Percentiles rank a stretch among this genome's conserved stretches.
Evolutionary conservation across 2,888 invertebrate genomes (phyloP).

Genomic region (Megamerina dolium): DNA sequence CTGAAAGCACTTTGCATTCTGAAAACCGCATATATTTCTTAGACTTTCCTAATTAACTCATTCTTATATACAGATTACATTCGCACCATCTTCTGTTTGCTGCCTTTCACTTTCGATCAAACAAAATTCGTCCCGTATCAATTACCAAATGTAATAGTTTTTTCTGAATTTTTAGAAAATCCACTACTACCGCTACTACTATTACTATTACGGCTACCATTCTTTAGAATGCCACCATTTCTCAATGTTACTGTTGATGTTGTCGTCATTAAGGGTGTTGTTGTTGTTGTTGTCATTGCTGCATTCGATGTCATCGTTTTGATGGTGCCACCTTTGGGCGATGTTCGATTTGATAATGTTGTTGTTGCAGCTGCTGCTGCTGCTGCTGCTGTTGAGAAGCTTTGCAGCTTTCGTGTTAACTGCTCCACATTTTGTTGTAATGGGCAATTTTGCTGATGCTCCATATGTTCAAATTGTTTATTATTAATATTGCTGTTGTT

Average conservation of each 20-base stretch:
- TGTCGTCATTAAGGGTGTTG: no score
- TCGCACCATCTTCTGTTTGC: no score
- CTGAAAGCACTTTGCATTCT: no score
- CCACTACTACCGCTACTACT: slow-evolving; percentile 24
- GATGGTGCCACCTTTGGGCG: background rate
- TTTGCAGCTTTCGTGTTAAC: slow-evolving; percentile 34
- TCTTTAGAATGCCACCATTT: slow-evolving; percentile 52
- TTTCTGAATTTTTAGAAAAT: slow-evolving; percentile 33
- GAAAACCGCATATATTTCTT: no score
- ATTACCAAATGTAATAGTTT: slow-evolving; percentile 46
- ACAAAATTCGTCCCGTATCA: no score
- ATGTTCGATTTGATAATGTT: background rate
- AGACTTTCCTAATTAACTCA: no score
- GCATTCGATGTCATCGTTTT: slow-evolving; percentile 5
- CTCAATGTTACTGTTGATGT: background rate
- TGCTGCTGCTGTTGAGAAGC: slow-evolving; percentile 22
- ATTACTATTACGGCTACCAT: slow-evolving; percentile 31
- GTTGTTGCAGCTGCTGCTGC: no score
- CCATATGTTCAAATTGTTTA: slow-evolving; percentile 6
- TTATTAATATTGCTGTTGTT: background rate
- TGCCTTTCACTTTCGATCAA: no score
- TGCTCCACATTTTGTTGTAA: slow-evolving; percentile 14
- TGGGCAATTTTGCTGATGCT: slow-evolving; percentile 26
- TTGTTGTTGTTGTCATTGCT: slow-evolving; percentile 5
- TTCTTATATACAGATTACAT: no score